Conservation (phyloP, 1,140 invertebrate genomes). For the Drosophila erecta region DNA sequence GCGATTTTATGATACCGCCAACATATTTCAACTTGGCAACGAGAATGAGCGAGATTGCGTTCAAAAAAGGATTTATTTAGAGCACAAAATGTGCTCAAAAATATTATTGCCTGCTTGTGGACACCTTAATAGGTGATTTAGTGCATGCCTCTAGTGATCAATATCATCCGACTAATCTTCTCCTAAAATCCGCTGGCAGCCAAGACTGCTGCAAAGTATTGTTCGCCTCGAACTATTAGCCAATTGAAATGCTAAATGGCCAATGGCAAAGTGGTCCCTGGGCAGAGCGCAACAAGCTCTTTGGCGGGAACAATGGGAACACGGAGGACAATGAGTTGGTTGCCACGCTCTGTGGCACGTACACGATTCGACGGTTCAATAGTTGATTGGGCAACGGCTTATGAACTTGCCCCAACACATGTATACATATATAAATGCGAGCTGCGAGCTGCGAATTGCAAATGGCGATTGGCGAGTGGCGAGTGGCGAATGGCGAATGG, state of each 20-base stretch:
- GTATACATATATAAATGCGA: slow-evolving; percentile 32
- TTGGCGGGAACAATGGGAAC: slow-evolving; percentile 21
- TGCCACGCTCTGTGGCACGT: slow-evolving; percentile 22
- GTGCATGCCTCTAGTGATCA: too few relatives aligned
- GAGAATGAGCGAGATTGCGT: background rate
- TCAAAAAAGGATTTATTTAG: too few relatives aligned
- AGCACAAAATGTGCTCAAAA: too few relatives aligned
- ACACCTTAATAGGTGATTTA: too few relatives aligned
- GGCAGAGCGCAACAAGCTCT: slow-evolving; percentile 29
- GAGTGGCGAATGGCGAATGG: background rate
- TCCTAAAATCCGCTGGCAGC: too few relatives aligned
- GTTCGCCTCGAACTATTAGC: background rate
- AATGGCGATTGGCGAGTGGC: background rate
- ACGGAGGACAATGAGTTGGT: slow-evolving; percentile 33
- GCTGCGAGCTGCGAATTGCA: slow-evolving; percentile 1
- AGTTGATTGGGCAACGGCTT: slow-evolving; percentile 47
- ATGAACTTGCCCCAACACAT: slow-evolving; percentile 32
- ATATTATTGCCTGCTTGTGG: too few relatives aligned
- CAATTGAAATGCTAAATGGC: slow-evolving; percentile 10
- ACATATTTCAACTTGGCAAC: slow-evolving; percentile 23
- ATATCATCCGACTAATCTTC: too few relatives aligned
- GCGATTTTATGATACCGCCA: slow-evolving; percentile 56
- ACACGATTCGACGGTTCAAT: slow-evolving; percentile 41
- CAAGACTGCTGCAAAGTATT: too few relatives aligned
- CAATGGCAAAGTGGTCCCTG: slow-evolving; percentile 14